Conservation (phyloP, 2,113 vertebrate species). For the Ailurus styani region DNA sequence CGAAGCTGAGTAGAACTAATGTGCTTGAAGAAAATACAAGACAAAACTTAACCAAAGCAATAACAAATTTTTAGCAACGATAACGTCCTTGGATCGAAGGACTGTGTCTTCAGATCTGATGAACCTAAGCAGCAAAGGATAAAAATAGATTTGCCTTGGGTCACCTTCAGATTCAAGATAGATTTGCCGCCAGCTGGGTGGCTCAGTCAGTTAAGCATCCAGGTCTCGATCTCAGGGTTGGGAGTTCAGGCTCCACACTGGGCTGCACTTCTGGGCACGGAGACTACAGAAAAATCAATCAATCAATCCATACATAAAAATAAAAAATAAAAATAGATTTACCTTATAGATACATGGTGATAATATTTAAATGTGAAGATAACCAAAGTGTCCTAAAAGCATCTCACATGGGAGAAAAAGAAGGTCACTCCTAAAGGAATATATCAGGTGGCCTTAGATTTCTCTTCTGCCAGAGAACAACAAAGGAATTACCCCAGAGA, state of each 20-base stretch:
- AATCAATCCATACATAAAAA: background rate
- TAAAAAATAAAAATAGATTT: background rate
- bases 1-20: background rate
- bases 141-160: background rate
- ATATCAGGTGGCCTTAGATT: background rate
- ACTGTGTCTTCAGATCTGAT: background rate
- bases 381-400: background rate
- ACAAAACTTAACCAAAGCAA: background rate
- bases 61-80: background rate
- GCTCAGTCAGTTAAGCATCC: background rate
- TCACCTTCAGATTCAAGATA: background rate
- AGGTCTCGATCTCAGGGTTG: background rate
- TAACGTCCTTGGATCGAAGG: background rate
- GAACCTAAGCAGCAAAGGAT: background rate
- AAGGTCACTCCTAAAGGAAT: background rate
- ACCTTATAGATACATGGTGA: background rate
- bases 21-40: background rate
- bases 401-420: background rate
- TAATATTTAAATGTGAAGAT: background rate
- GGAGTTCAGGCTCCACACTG: background rate
- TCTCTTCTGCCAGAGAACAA: background rate
- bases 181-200: background rate
- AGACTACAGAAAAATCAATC: background rate
- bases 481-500: background rate
- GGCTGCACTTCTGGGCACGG: background rate